A percentile compares a stretch with the other conserved stretches of the same genome.
Evolutionary conservation across 2,888 invertebrate genomes (phyloP).

Genomic region (Drosophila algonquin): DNA sequence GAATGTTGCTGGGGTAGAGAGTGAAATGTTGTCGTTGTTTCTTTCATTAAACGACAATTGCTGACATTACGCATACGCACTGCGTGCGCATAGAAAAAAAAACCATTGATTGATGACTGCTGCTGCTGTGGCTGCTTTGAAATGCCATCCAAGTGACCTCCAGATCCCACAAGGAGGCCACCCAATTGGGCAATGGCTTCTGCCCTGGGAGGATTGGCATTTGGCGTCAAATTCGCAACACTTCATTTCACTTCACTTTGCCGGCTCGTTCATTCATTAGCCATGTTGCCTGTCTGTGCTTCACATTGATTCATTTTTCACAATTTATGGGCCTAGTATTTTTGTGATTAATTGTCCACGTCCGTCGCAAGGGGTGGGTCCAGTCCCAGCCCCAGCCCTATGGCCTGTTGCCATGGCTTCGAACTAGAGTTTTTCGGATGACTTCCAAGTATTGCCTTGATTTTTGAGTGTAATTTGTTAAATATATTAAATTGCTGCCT

Average conservation of each 20-base stretch:
- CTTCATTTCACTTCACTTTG: constrained; percentile 46
- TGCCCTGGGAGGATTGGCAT: constrained; percentile 1
- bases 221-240: constrained; percentile 26
- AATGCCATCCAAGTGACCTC: constrained; percentile 1
- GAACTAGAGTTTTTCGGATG: neutral
- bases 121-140: neutral
- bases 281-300: constrained; percentile 48
- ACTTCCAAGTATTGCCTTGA: neutral
- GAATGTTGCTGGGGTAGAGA: constrained; percentile 20
- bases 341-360: constrained; percentile 66
- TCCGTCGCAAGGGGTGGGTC: constrained; percentile 2
- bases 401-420: constrained; percentile 16
- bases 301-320: constrained; percentile 63
- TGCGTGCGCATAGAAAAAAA: neutral
- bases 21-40: constrained; percentile 13
- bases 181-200: neutral
- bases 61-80: constrained; percentile 63
- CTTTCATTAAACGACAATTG: constrained; percentile 28
- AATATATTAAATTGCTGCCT: constrained; percentile 30
- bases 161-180: constrained; percentile 5
- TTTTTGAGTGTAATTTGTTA: constrained; percentile 32
- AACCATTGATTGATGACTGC: neutral
- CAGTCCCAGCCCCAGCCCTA: neutral
- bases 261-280: constrained; percentile 59
- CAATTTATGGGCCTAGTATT: constrained; percentile 55